Conservation (phyloP, 2,888 invertebrate species). For the Andricus curvator region DNA sequence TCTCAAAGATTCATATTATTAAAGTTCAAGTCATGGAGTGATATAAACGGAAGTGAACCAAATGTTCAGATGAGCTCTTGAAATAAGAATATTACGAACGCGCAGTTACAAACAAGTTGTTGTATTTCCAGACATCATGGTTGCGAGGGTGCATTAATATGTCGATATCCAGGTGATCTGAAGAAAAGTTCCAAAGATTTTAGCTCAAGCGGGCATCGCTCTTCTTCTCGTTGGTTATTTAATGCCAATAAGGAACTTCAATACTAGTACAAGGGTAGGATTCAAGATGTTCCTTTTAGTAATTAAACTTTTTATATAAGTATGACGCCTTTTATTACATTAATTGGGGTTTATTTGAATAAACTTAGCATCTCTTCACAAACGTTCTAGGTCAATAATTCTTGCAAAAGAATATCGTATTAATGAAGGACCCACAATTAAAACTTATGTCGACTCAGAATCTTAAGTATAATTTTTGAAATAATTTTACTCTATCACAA, state of each 20-base stretch:
- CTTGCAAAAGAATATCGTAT: not conserved
- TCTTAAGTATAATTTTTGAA: no score
- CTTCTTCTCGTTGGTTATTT: constrained; percentile 66
- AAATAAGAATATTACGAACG: not conserved
- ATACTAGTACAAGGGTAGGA: constrained; percentile 63
- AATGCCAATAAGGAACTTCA: constrained; percentile 74
- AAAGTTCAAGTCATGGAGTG: no score
- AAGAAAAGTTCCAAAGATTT: not conserved
- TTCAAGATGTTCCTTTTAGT: not conserved
- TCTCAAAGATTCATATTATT: no score
- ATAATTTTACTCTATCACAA: no score
- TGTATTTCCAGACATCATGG: not conserved
- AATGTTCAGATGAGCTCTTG: no score
- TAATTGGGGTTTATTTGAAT: not conserved
- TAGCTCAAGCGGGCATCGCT: constrained; percentile 16
- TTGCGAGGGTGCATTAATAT: not conserved
- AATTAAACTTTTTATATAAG: not conserved
- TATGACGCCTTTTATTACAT: not conserved
- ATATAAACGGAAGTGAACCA: no score
- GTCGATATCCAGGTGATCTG: constrained; percentile 8
- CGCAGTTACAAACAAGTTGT: not conserved
- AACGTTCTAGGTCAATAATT: not conserved
- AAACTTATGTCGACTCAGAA: no score
- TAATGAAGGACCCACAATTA: no score
- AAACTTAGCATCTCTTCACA: no score